Conservation (phyloP, 2,888 invertebrate species). For the Notodonta dromedarius region DNA sequence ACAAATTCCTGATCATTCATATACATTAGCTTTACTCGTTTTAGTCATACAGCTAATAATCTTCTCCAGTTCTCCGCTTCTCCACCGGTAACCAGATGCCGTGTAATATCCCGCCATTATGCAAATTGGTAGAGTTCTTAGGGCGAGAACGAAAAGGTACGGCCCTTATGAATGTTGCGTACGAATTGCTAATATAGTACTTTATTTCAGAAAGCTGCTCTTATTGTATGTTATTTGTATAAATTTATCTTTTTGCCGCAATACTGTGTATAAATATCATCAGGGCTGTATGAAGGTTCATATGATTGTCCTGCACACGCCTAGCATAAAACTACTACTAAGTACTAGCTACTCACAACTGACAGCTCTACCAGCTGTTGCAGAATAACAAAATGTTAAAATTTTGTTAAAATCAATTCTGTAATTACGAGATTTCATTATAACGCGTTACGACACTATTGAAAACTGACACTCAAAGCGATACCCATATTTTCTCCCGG, state of each 20-base stretch:
- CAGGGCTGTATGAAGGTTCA: too few relatives aligned
- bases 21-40: constrained; percentile 2
- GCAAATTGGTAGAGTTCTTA: background rate
- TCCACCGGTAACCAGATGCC: background rate
- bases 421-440: too few relatives aligned
- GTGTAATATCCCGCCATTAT: background rate
- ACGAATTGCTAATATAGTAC: constrained; percentile 1
- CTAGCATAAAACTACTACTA: too few relatives aligned
- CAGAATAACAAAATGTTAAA: too few relatives aligned
- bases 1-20: background rate
- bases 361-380: too few relatives aligned
- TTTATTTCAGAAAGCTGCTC: background rate
- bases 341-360: too few relatives aligned
- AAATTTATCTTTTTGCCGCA: background rate
- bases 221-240: background rate
- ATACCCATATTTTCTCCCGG: too few relatives aligned
- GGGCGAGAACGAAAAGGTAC: background rate
- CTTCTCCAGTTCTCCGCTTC: background rate
- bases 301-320: too few relatives aligned
- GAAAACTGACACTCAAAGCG: too few relatives aligned
- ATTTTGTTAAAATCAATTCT: too few relatives aligned
- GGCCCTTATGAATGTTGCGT: background rate
- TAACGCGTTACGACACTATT: too few relatives aligned
- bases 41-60: constrained; percentile 4
- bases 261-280: background rate